Base-by-base conservation (phyloP, 1,140 invertebrate species). In the Bombus affinis region DNA sequence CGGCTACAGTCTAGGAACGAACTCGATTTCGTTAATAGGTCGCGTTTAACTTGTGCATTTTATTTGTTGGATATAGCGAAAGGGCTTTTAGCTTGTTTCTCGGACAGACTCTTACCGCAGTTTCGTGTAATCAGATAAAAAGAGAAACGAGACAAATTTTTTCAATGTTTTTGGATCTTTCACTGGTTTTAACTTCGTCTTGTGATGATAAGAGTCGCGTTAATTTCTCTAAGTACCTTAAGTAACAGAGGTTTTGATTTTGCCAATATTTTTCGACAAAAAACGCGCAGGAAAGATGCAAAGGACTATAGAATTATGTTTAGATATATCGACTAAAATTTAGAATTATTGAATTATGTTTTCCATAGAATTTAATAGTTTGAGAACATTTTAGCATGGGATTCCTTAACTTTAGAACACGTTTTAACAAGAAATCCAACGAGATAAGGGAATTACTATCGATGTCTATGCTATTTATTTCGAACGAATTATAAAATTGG, bases 21-120 rank as follows among this genome's bases (percentile, higher is more conserved):
- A 86, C 88, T 90, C 89, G 89, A 90, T 90, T 90, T 90, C 88
- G 89, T 87, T 90, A 90, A 90, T 90, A 90, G 89, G 89, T 83
- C 89, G 88, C 88, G 86, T 90, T 81, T 44, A 90, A 90, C 88
- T 88, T 81, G 59, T 18, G 71, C 74, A 85, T 84, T 89, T 84
- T 83, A 83, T 84, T 53, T 71, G 76, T 22, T 39, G 37, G 79
- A 71, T 66, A 72, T 62, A 53, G 15, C 57, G 47, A 70, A 62
- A 42, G 53, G 53, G 28, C 39, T 53, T 78, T 84, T 73, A 65
- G 62, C 83, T 83, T 37, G 88, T 82, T 82, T 75, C 83, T 78
- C 70, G 12, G 44, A 62, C 59, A 62, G 28, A 72, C 71, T 83
- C 42, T 35, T 39, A 5, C 42, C 22, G 62, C 59, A 65, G 44